phyloP scores from a whole-genome alignment of 1,140 invertebrate genomes.

The Drosophila quadrilineata region DNA sequence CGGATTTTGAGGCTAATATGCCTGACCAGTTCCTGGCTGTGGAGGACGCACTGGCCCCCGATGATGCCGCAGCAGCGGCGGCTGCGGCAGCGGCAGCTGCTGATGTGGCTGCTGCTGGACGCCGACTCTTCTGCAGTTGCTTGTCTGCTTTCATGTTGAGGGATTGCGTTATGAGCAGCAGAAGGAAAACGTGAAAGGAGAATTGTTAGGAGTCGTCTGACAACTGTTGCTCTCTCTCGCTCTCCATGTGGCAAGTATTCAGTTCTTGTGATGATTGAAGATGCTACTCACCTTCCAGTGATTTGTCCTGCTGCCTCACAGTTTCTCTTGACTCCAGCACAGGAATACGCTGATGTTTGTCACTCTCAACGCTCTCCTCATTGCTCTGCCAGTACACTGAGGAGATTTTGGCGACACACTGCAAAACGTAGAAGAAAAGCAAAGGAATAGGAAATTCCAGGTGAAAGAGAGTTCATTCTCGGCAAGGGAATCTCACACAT shows the following conservation, averaged over 20 bases:
- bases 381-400: conserved; percentile 91
- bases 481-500: neutral
- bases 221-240: conserved; percentile 75
- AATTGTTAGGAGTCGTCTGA: conserved; percentile 11
- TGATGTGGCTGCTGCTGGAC: conserved; percentile 64
- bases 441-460: conserved; percentile 52
- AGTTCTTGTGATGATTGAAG: conserved; percentile 48
- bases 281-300: conserved; percentile 61
- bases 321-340: conserved; percentile 86
- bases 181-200: neutral
- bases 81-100: conserved; percentile 49
- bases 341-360: conserved; percentile 85
- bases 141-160: conserved; percentile 59
- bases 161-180: neutral
- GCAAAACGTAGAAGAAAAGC: conserved; percentile 18
- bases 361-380: conserved; percentile 90
- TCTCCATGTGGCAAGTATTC: neutral
- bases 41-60: conserved; percentile 26
- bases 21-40: conserved; percentile 46
- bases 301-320: conserved; percentile 81
- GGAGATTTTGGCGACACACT: conserved; percentile 92
- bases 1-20: conserved; percentile 64
- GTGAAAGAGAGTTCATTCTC: conserved; percentile 23
- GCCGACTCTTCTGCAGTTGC: conserved; percentile 70
- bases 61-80: conserved; percentile 39